These are phyloP conservation scores for Ganaspis sp. DNA, from an alignment of 1,140 invertebrate species.

Conservation along the genomic window DNA sequence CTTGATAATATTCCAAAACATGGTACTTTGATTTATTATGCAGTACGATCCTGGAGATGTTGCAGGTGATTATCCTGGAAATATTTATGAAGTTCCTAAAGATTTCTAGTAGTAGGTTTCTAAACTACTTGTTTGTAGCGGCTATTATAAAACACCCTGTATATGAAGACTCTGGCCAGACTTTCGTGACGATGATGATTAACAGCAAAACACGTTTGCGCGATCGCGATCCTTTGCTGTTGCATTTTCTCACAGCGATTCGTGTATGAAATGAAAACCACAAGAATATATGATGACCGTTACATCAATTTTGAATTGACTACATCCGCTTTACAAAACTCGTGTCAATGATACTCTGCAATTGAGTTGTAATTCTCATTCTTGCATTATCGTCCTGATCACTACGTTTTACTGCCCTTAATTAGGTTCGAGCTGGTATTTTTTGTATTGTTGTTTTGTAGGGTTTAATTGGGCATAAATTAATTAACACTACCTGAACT, in stretches of 20 bases:
- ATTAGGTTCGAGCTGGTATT: not conserved
- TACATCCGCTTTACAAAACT: not conserved
- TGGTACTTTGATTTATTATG: no score
- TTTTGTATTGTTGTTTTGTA: not conserved
- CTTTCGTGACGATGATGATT: conserved; percentile 24
- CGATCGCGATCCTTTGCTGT: not conserved
- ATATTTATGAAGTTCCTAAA: no score
- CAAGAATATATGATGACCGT: conserved; percentile 18
- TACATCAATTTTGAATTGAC: not conserved
- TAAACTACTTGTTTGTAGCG: no score
- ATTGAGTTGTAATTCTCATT: not conserved
- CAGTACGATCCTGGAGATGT: no score
- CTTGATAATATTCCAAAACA: no score
- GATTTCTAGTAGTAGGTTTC: no score
- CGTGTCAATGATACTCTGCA: not conserved
- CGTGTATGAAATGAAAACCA: conserved; percentile 1
- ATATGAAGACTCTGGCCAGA: not conserved
- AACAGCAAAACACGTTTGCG: conserved; percentile 5
- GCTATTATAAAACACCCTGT: no score
- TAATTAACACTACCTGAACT: no score
- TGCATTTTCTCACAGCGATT: conserved; percentile 19
- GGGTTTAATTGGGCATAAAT: no score
- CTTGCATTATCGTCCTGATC: no score
- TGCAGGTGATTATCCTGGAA: no score
- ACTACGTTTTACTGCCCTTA: not conserved